These are phyloP conservation scores for Sciurus carolinensis DNA, from an alignment of 2,797 vertebrate genomes.

Conservation along the genomic window DNA sequence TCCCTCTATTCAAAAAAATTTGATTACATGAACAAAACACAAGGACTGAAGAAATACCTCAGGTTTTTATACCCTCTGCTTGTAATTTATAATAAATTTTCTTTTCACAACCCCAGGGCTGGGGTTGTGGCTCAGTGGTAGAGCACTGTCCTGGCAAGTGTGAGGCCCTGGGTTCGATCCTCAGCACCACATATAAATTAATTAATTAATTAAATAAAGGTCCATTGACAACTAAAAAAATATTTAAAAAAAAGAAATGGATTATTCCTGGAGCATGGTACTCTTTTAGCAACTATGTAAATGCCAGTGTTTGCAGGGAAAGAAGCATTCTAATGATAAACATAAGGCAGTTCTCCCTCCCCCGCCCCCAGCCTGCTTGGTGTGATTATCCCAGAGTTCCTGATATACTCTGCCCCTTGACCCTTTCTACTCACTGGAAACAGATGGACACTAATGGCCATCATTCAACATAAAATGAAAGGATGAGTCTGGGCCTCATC, in stretches of 20 bases:
- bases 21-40: neutral
- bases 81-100: neutral
- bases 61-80: neutral
- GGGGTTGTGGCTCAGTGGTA: too few relatives aligned
- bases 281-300: neutral
- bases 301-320: neutral
- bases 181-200: too few relatives aligned
- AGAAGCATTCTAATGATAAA: neutral
- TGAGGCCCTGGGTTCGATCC: too few relatives aligned
- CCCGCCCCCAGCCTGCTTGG: neutral
- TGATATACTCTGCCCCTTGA: neutral
- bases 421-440: neutral
- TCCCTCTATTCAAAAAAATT: too few relatives aligned
- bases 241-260: neutral
- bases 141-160: too few relatives aligned
- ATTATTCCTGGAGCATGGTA: rapidly evolving
- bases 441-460: neutral
- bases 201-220: too few relatives aligned
- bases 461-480: neutral
- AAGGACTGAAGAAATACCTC: neutral
- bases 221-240: too few relatives aligned
- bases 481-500: neutral
- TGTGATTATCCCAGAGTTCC: neutral
- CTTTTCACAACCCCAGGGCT: neutral
- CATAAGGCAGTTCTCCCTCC: neutral